Evolutionary conservation across 2,113 vertebrate genomes (phyloP).

Genomic region (Aleadryas rufinucha): DNA sequence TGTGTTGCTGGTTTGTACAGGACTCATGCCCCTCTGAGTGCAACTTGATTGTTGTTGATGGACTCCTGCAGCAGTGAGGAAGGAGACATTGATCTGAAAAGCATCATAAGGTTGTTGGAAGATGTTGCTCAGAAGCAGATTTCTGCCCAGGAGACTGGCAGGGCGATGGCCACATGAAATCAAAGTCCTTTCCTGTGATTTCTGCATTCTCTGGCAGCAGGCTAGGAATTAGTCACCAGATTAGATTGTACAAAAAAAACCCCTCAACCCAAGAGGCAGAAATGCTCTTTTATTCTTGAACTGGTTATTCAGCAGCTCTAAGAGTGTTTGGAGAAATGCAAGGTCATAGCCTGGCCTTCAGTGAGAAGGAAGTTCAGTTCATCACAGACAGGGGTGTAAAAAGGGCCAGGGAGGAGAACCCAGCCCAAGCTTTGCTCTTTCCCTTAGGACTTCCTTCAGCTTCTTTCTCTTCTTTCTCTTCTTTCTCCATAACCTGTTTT

Average conservation of each 20-base stretch:
- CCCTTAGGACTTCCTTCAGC: not conserved
- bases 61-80: not conserved
- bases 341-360: not conserved
- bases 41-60: not conserved
- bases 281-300: not conserved
- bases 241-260: not conserved
- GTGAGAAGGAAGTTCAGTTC: not conserved
- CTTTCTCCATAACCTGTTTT: not conserved
- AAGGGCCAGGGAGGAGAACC: not conserved
- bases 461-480: not conserved
- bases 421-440: not conserved
- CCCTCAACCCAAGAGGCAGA: not conserved
- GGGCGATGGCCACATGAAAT: not conserved
- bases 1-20: not conserved
- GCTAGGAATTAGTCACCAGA: not conserved
- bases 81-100: not conserved
- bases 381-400: not conserved
- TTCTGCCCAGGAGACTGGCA: not conserved
- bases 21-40: accelerated
- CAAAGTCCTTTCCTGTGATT: not conserved
- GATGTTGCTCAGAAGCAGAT: not conserved
- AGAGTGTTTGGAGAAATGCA: not conserved
- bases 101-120: not conserved
- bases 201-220: not conserved
- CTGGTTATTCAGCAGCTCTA: conserved; percentile 43